Conservation (phyloP, 2,113 vertebrate species). For the Labeo rohita region DNA sequence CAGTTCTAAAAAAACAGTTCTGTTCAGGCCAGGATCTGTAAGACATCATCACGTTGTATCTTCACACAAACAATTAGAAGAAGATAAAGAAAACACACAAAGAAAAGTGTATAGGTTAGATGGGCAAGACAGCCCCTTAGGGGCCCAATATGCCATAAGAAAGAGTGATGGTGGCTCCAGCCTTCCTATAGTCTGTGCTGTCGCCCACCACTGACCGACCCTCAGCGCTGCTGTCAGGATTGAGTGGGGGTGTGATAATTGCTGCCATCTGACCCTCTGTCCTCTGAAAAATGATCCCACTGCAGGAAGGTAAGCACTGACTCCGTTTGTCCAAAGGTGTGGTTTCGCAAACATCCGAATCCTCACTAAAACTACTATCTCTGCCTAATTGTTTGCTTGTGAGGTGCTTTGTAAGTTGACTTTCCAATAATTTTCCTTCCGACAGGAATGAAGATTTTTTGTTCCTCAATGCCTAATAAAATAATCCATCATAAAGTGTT, state of each 20-base stretch:
- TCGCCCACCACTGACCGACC: slow-evolving; percentile 45
- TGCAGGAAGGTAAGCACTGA: slow-evolving; percentile 47
- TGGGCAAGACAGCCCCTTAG: slow-evolving; percentile 21
- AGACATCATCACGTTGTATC: background rate
- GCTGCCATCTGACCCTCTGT: slow-evolving; percentile 51
- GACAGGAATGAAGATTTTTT: background rate
- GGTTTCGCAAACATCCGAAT: slow-evolving; percentile 4
- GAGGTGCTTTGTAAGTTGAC: background rate
- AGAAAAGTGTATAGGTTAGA: slow-evolving; percentile 11
- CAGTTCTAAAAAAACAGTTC: background rate
- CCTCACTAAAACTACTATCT: background rate
- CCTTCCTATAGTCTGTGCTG: slow-evolving; percentile 41
- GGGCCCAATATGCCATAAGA: slow-evolving; percentile 40
- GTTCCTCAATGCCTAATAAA: background rate
- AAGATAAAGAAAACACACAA: background rate
- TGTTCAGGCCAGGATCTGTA: background rate
- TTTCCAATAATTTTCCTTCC: background rate
- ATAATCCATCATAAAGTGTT: background rate
- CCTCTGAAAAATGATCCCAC: slow-evolving; percentile 57
- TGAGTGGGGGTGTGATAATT: slow-evolving; percentile 41
- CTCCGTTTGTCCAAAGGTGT: slow-evolving; percentile 34
- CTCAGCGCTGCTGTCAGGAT: slow-evolving; percentile 26
- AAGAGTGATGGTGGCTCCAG: slow-evolving; percentile 55
- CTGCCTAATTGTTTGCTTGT: slow-evolving; percentile 20
- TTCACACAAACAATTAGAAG: background rate